Conservation (phyloP, 2,888 invertebrate genomes). For the Biston betularia region DNA sequence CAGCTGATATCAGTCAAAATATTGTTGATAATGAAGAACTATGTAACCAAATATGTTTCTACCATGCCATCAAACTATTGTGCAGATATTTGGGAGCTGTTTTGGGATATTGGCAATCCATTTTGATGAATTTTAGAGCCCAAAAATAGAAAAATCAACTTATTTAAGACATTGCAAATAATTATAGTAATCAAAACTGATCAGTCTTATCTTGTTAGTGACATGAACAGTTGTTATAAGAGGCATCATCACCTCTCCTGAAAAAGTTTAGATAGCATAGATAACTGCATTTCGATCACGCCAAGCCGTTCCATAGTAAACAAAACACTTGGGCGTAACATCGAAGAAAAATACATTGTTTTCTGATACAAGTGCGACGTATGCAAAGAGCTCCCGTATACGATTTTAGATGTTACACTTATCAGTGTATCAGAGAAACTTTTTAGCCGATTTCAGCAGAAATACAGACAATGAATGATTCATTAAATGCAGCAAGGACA, state of each 20-base stretch:
- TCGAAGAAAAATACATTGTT: constrained; percentile 43
- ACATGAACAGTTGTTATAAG: constrained; percentile 12
- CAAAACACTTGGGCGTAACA: constrained; percentile 74
- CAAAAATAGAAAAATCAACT: too few relatives aligned
- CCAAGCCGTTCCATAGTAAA: constrained; percentile 74
- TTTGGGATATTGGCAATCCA: too few relatives aligned
- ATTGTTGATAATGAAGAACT: constrained; percentile 2
- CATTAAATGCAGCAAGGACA: constrained; percentile 69
- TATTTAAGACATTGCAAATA: too few relatives aligned
- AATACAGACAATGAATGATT: constrained; percentile 82
- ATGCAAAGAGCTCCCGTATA: constrained; percentile 7
- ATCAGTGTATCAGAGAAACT: constrained; percentile 47
- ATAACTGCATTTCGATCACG: constrained; percentile 34
- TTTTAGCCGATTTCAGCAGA: constrained; percentile 65
- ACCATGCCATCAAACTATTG: background rate
- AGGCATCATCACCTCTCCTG: constrained; percentile 11
- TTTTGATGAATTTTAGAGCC: too few relatives aligned
- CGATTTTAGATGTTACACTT: constrained; percentile 13
- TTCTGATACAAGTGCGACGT: constrained; percentile 41
- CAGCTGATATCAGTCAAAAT: constrained; percentile 4
- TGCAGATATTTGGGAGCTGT: background rate
- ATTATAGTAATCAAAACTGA: constrained; percentile 2
- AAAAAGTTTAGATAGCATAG: constrained; percentile 20
- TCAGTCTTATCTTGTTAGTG: constrained; percentile 10
- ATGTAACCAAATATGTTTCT: background rate